These are phyloP conservation scores for Thinocorus orbignyianus DNA, from an alignment of 2,113 vertebrate species.

Conservation along the genomic window DNA sequence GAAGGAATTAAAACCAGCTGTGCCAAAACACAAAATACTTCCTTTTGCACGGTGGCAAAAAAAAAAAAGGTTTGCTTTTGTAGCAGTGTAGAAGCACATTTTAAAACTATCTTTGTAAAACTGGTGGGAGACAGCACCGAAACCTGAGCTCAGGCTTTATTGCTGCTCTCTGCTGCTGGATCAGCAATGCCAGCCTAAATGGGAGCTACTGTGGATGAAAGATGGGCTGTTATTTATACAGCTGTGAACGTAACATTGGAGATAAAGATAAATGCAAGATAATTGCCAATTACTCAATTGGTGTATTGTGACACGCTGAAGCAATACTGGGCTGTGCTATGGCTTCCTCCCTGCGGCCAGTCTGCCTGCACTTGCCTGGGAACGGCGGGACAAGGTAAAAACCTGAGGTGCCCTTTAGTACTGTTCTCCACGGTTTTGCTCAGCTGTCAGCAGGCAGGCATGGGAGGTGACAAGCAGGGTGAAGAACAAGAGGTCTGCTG, in stretches of 20 bases:
- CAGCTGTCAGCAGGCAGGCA: rapidly evolving
- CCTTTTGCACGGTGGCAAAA: neutral
- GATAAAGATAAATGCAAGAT: neutral
- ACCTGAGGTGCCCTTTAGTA: neutral
- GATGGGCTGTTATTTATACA: neutral
- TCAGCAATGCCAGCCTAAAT: neutral
- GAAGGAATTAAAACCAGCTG: neutral
- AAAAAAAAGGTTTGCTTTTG: neutral
- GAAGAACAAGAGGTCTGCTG: neutral
- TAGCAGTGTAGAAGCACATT: neutral
- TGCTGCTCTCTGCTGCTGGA: neutral
- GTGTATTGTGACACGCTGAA: neutral
- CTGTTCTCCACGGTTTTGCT: neutral
- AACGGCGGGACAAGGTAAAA: neutral
- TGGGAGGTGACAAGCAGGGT: neutral
- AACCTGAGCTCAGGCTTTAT: neutral
- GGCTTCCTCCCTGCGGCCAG: neutral
- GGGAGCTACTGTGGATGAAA: neutral
- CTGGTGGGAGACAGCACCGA: neutral
- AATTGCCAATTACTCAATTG: neutral
- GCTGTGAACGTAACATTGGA: neutral
- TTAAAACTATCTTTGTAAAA: neutral
- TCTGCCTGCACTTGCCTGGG: neutral
- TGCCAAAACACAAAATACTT: neutral
- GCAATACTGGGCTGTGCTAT: neutral